Conservation (phyloP, 2,797 vertebrate genomes). For the Pseudochaenichthys georgianus region DNA sequence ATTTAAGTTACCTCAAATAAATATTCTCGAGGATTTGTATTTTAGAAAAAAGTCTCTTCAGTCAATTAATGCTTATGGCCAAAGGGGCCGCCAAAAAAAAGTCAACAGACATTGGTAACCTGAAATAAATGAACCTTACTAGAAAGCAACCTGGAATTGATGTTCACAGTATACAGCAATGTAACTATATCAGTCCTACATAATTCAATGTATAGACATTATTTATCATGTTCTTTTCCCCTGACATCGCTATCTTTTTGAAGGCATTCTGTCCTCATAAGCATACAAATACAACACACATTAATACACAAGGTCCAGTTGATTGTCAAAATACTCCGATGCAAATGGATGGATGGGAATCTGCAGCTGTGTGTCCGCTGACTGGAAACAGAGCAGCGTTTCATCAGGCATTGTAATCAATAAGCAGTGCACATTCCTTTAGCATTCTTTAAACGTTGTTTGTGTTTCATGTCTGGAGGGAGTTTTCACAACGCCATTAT, state of each 20-base stretch:
- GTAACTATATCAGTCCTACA: not conserved
- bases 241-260: not conserved
- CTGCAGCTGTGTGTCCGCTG: constrained; percentile 39
- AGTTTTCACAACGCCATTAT: too few relatives aligned
- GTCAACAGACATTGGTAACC: too few relatives aligned
- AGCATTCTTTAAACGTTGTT: constrained; percentile 62
- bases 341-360: constrained; percentile 64
- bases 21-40: too few relatives aligned
- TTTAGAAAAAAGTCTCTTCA: too few relatives aligned
- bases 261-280: constrained; percentile 59
- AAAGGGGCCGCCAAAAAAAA: too few relatives aligned
- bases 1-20: not conserved
- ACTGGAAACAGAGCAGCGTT: constrained; percentile 44
- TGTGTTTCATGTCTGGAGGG: constrained; percentile 10
- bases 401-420: constrained; percentile 61
- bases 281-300: constrained; percentile 54
- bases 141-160: not conserved
- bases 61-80: too few relatives aligned
- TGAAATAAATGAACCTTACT: not conserved
- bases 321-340: constrained; percentile 46
- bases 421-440: constrained; percentile 79
- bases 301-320: constrained; percentile 30
- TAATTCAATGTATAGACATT: not conserved
- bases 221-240: not conserved
- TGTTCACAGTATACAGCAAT: not conserved